These are phyloP conservation scores for Heliocidaris erythrogramma DNA, from an alignment of 35 echinoderm and acorn worm species.

Conservation along the genomic window DNA sequence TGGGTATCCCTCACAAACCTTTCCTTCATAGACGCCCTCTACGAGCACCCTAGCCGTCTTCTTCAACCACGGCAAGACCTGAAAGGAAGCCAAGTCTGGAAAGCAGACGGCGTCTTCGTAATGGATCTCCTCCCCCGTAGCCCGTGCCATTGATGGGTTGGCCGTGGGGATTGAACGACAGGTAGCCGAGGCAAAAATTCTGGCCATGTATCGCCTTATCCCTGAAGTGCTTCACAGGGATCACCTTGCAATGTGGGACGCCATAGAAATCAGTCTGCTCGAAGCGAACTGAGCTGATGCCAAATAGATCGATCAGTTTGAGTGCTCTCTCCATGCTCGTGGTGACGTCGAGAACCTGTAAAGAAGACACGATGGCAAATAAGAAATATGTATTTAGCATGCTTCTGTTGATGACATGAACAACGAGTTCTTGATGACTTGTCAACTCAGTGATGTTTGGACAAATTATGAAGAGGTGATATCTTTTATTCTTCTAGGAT, in stretches of 20 bases:
- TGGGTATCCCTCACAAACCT: slow-evolving; percentile 17
- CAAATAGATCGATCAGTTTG: not conserved
- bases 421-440: not conserved
- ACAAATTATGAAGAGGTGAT: too few relatives aligned
- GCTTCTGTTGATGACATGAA: not conserved
- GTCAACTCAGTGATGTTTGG: not conserved
- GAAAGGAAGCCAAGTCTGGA: slow-evolving; percentile 67
- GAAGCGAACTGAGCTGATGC: slow-evolving; percentile 54
- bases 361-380: not conserved
- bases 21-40: slow-evolving; percentile 7
- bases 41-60: slow-evolving; percentile 56
- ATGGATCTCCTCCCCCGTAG: slow-evolving; percentile 57
- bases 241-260: slow-evolving; percentile 55
- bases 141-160: slow-evolving; percentile 43
- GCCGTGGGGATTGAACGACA: slow-evolving; percentile 53
- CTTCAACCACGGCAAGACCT: slow-evolving; percentile 49
- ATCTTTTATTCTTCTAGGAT: too few relatives aligned
- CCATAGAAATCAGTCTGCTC: slow-evolving; percentile 56
- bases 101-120: slow-evolving; percentile 57
- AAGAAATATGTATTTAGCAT: not conserved
- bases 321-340: slow-evolving; percentile 33
- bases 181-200: slow-evolving; percentile 43
- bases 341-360: not conserved
- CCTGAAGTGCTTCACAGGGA: slow-evolving; percentile 64
- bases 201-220: slow-evolving; percentile 56